These are phyloP conservation scores for Bursaphelenchus mucronatus DNA, from an alignment of 1,140 invertebrate genomes.

Conservation along the genomic window DNA sequence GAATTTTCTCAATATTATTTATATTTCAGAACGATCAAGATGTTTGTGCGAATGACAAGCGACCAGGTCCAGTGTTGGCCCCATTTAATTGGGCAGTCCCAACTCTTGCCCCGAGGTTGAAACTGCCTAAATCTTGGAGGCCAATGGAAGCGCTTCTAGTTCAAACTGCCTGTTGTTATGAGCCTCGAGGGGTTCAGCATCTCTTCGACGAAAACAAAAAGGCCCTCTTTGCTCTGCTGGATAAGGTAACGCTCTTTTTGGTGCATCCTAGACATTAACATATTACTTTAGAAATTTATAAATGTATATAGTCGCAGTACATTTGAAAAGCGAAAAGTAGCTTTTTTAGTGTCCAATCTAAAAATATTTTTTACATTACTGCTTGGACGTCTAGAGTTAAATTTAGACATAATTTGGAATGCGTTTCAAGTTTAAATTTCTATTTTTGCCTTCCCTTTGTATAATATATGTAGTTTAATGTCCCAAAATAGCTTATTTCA, in stretches of 20 bases:
- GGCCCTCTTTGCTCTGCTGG: slow-evolving; percentile 43
- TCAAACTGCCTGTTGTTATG: slow-evolving; percentile 58
- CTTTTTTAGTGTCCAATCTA: too few relatives aligned
- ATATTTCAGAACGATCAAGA: slow-evolving; percentile 36
- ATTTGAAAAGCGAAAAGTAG: slow-evolving; percentile 8
- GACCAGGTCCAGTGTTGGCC: slow-evolving; percentile 35
- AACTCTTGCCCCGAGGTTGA: slow-evolving; percentile 14
- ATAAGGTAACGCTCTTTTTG: slow-evolving; percentile 31
- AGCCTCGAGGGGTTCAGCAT: slow-evolving; percentile 43
- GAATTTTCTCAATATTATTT: background rate
- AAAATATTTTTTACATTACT: too few relatives aligned
- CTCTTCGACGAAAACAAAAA: slow-evolving; percentile 53
- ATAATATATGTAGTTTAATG: too few relatives aligned
- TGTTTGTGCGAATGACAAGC: slow-evolving; percentile 42
- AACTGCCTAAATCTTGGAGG: slow-evolving; percentile 24
- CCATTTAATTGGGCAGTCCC: background rate
- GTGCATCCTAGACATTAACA: background rate
- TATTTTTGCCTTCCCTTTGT: too few relatives aligned
- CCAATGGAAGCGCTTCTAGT: slow-evolving; percentile 48
- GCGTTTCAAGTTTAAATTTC: too few relatives aligned
- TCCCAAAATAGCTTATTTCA: too few relatives aligned
- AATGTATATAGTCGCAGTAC: background rate
- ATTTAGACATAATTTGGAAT: too few relatives aligned
- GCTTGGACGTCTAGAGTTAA: too few relatives aligned
- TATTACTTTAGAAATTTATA: slow-evolving; percentile 9